Evolutionary conservation across 2,113 vertebrate genomes (phyloP).

Genomic region (Indri indri): DNA sequence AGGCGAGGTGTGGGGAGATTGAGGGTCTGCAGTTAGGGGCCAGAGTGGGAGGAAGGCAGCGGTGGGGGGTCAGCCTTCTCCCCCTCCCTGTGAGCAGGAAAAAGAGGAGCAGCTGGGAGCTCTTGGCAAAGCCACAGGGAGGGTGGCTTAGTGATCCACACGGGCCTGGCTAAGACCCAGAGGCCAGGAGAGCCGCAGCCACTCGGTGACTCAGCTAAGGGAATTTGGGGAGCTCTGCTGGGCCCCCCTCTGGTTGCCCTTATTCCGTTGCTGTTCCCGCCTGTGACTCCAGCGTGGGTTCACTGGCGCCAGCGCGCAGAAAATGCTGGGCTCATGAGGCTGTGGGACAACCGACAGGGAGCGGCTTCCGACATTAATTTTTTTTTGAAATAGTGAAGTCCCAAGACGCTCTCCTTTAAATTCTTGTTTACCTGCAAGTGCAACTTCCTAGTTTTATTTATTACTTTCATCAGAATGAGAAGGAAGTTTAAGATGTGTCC

Average conservation of each 20-base stretch:
- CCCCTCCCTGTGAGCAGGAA: neutral
- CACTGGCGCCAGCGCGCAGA: accelerated
- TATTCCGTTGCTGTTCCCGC: too few relatives aligned
- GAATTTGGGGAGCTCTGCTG: accelerated
- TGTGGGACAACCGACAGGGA: neutral
- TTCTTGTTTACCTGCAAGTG: neutral
- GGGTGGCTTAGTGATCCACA: accelerated
- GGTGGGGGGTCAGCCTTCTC: too few relatives aligned
- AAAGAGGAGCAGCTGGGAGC: accelerated
- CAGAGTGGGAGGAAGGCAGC: too few relatives aligned
- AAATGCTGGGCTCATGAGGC: neutral
- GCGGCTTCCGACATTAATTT: neutral
- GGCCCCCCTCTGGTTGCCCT: neutral
- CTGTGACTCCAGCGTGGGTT: neutral
- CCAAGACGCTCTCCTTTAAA: neutral
- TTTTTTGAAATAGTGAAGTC: neutral
- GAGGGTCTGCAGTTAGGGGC: accelerated
- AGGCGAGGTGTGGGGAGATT: neutral
- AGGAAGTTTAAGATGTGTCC: neutral
- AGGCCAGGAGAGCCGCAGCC: too few relatives aligned
- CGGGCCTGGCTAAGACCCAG: neutral
- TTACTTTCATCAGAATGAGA: slow-evolving; percentile 5
- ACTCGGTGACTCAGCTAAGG: accelerated
- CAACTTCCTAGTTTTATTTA: neutral
- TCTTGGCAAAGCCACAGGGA: neutral